Percentiles rank a stretch among this genome's conserved stretches.
These are phyloP conservation scores for Malurus alboscapulatus DNA, from an alignment of 2,113 vertebrate genomes.

Conservation along the genomic window DNA sequence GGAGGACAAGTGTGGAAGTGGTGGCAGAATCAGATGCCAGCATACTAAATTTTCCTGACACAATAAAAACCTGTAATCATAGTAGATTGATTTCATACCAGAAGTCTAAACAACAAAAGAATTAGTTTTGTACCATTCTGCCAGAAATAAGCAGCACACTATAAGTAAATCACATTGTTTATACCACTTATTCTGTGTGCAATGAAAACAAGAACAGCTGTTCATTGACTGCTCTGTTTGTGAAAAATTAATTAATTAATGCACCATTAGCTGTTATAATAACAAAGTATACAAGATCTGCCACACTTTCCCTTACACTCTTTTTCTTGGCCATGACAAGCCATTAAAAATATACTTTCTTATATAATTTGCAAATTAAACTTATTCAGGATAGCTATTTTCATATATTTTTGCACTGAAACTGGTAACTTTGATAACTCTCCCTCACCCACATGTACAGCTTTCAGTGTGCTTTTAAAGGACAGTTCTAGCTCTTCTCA, in stretches of 20 bases:
- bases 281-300: not conserved
- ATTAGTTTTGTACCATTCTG: slow-evolving; percentile 50
- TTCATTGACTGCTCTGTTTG: slow-evolving; percentile 9
- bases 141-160: slow-evolving; percentile 40
- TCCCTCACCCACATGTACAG: not conserved
- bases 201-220: slow-evolving; percentile 46
- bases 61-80: slow-evolving; percentile 37
- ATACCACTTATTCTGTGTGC: not conserved
- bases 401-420: not conserved
- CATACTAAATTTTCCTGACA: slow-evolving; percentile 31
- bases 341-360: not conserved
- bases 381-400: not conserved
- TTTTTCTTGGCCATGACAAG: not conserved
- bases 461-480: not conserved
- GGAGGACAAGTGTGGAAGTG: not conserved
- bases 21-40: not conserved
- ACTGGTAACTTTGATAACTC: not conserved
- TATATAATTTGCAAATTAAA: not conserved
- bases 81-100: slow-evolving; percentile 43
- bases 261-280: not conserved
- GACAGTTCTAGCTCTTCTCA: not conserved
- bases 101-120: slow-evolving; percentile 34
- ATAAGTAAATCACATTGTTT: slow-evolving; percentile 42
- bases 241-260: not conserved
- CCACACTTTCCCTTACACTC: not conserved